Conservation (phyloP, 2,888 invertebrate species). For the Himalopsyche kuldschensis region DNA sequence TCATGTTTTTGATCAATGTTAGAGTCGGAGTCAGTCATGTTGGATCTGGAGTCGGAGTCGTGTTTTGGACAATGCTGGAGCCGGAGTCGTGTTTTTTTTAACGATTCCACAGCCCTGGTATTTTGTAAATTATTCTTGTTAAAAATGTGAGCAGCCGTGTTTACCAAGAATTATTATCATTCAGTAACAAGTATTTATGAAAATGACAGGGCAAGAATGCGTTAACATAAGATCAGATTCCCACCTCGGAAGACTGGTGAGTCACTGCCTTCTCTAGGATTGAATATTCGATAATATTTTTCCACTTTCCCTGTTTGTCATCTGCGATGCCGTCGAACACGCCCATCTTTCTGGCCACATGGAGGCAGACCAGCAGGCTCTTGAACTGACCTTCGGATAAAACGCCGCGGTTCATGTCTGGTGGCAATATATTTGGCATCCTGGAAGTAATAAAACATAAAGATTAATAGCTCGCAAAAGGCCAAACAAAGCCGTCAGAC, state of each 20-base stretch:
- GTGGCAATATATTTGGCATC: constrained; percentile 28
- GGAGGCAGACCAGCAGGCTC: constrained; percentile 54
- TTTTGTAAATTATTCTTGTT: too few species aligned
- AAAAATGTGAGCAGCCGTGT: too few species aligned
- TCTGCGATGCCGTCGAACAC: constrained; percentile 41
- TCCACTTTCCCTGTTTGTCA: constrained; percentile 51
- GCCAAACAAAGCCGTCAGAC: too few species aligned
- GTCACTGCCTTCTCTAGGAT: constrained; percentile 60
- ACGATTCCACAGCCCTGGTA: too few species aligned
- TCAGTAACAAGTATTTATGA: too few species aligned
- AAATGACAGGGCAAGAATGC: not conserved
- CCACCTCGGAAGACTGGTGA: constrained; percentile 64
- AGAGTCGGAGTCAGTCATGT: too few species aligned
- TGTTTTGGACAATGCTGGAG: too few species aligned
- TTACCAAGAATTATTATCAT: too few species aligned
- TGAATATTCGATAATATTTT: constrained; percentile 57
- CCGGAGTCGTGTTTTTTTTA: too few species aligned
- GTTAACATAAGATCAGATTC: constrained; percentile 8
- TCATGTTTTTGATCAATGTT: too few species aligned
- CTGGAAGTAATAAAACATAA: constrained; percentile 11
- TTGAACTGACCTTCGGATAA: constrained; percentile 45
- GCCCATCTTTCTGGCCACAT: constrained; percentile 56
- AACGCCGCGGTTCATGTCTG: constrained; percentile 27
- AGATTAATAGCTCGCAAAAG: too few species aligned
- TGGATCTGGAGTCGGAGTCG: too few species aligned